Base-by-base conservation (phyloP, 2,797 vertebrate genomes). In the Lacerta bilineata region DNA sequence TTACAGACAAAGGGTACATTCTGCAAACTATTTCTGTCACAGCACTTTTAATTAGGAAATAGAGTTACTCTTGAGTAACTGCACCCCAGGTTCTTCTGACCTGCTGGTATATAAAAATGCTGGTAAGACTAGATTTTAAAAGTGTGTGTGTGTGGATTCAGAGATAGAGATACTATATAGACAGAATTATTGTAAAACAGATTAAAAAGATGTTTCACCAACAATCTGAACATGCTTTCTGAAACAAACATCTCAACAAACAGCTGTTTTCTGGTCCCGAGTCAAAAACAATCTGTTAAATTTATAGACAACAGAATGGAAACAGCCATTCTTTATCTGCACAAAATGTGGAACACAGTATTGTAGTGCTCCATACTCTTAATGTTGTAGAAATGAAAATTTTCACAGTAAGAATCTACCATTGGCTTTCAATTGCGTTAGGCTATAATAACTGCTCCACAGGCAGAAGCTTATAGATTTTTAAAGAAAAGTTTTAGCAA, bases 261-360 rank as follows among this genome's bases (percentile, higher is more conserved):
- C 82, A 87, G 39, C 84, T 68, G 59, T 85, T 85, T 29, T 78
- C 59, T 0, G 0, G 18, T 92, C 89, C 91, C 92, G 71, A n/a
- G 89, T 87, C 88, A 93, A 87, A 59, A 92, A 90, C 46, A 84
- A 68, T 94, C 92, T 93, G 77, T 93, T 91, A 93, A 87, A 93
- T 66, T 85, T 69, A 69, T 75, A 86, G 72, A 90, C 90, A 88
- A 93, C 61, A 64, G 61, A 64, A 64, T 93, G 89, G 92, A 27
- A 93, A 89, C 41, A 91, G 87, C 55, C 86, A 90, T 91, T 93
- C 87, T 88, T 94, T 93, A 90, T 91, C 91, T 83, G 55, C 84
- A 76, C 0, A 5, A 92, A 89, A 10, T 92, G 91, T 82, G 92
- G 94, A 91, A 89, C 75, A 68, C 41, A 82, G 84, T 92, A 91